Percentiles rank a stretch among this genome's conserved stretches.
Evolutionary conservation across 2,888 invertebrate species (phyloP).

Genomic region (Diaphora mendica): DNA sequence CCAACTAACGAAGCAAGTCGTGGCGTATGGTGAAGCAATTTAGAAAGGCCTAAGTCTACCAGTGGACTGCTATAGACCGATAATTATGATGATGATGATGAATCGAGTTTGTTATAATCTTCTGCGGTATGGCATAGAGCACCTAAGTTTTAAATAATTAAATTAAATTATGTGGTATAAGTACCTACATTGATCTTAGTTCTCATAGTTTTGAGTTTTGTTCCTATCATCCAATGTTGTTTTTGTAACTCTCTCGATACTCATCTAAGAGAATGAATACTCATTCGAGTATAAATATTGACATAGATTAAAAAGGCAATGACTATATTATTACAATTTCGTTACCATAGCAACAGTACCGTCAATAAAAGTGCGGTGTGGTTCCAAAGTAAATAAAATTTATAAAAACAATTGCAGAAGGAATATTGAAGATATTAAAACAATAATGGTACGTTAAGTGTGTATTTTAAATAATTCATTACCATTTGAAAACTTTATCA

Average conservation of each 20-base stretch:
- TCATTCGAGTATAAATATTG: neutral
- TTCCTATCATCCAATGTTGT: no score
- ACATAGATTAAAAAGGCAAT: neutral
- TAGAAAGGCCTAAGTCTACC: no score
- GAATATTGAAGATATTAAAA: neutral
- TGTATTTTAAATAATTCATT: neutral
- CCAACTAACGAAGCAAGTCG: no score
- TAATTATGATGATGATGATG: no score
- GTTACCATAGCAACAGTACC: slow-evolving; percentile 56
- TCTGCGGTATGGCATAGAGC: neutral
- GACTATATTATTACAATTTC: no score
- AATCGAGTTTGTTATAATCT: neutral
- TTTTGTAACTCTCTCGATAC: neutral
- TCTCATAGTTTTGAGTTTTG: no score
- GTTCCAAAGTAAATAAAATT: slow-evolving; percentile 12
- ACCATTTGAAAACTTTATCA: no score
- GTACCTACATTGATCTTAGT: no score
- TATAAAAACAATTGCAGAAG: neutral
- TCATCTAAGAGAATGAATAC: no score
- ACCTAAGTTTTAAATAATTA: neutral
- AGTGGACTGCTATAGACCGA: no score
- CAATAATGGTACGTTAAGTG: slow-evolving; percentile 34
- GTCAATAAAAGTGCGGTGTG: slow-evolving; percentile 54
- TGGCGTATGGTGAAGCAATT: no score
- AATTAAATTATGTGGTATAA: no score